These are phyloP conservation scores for Drosophila yakuba DNA, from an alignment of 1,140 invertebrate species.

Conservation along the genomic window DNA sequence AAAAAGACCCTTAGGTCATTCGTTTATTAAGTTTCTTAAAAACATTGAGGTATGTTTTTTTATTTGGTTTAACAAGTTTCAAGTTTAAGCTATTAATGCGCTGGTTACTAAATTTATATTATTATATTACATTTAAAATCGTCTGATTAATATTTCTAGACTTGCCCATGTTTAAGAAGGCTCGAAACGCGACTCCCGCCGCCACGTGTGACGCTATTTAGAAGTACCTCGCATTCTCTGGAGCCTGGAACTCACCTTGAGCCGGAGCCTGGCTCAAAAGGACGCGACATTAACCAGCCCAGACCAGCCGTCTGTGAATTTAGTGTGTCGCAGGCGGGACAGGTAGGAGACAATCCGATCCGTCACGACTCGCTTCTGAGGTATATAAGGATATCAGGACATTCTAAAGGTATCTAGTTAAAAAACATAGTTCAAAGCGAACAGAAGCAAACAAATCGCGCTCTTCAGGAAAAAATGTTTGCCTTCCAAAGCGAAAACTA, in stretches of 20 bases:
- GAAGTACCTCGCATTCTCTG: slow-evolving; percentile 8
- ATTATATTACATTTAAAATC: too few species aligned
- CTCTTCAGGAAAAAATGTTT: slow-evolving; percentile 43
- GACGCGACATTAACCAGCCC: slow-evolving; percentile 27
- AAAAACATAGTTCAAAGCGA: slow-evolving; percentile 57
- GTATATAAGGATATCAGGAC: slow-evolving; percentile 63
- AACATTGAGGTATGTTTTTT: too few species aligned
- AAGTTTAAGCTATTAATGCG: too few species aligned
- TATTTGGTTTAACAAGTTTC: too few species aligned
- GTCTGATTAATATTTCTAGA: too few species aligned
- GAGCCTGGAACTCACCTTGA: slow-evolving; percentile 6
- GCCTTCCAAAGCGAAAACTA: slow-evolving; percentile 20
- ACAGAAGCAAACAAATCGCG: slow-evolving; percentile 25
- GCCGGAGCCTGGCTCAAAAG: slow-evolving; percentile 19
- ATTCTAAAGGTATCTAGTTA: slow-evolving; percentile 52
- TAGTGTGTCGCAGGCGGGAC: slow-evolving; percentile 22
- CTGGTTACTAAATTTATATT: too few species aligned
- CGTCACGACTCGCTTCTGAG: slow-evolving; percentile 39
- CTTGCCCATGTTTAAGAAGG: slow-evolving; percentile 3
- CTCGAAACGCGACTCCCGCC: slow-evolving; percentile 62
- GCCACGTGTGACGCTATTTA: slow-evolving; percentile 3
- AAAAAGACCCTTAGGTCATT: too few species aligned
- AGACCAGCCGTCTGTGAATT: slow-evolving; percentile 38
- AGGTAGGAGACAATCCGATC: slow-evolving; percentile 52
- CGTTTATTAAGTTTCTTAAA: too few species aligned